Conservation (phyloP, 2,797 vertebrate genomes). For the Chloroceryle inda region DNA sequence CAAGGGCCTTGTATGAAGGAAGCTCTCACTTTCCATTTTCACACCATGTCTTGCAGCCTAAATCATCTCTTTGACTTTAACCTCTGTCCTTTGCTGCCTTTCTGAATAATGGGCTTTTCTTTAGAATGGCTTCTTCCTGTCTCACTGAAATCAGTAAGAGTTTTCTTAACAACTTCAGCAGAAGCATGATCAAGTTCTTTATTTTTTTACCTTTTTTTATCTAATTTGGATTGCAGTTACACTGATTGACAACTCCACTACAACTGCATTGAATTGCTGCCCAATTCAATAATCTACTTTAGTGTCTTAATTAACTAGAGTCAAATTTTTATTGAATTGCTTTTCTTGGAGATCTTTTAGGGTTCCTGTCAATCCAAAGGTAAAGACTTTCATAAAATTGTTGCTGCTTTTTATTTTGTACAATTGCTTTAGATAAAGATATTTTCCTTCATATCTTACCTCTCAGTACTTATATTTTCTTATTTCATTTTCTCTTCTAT, state of each 20-base stretch:
- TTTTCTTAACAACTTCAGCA: neutral
- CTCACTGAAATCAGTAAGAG: neutral
- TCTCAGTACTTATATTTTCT: slow-evolving; percentile 46
- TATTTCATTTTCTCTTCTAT: slow-evolving; percentile 45
- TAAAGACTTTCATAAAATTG: slow-evolving; percentile 56
- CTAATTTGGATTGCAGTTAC: slow-evolving; percentile 28
- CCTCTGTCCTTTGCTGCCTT: neutral
- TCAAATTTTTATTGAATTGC: slow-evolving; percentile 64
- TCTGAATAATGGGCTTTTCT: neutral
- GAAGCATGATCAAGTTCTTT: neutral
- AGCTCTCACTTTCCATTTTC: neutral
- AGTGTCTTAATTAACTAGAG: slow-evolving; percentile 65
- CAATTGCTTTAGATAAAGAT: slow-evolving; percentile 59
- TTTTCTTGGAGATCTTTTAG: slow-evolving; percentile 61
- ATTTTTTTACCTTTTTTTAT: neutral
- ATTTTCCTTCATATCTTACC: slow-evolving; percentile 63
- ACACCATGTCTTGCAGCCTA: neutral
- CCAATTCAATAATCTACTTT: slow-evolving; percentile 66
- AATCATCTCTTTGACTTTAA: neutral
- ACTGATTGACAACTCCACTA: slow-evolving; percentile 52
- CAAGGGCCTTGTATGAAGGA: neutral
- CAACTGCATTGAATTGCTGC: slow-evolving; percentile 56
- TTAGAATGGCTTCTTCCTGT: neutral
- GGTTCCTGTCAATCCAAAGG: slow-evolving; percentile 64
- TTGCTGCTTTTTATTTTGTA: slow-evolving; percentile 52